phyloP scores from a whole-genome alignment of 2,888 invertebrate genomes.

The Isoperla grammatica region DNA sequence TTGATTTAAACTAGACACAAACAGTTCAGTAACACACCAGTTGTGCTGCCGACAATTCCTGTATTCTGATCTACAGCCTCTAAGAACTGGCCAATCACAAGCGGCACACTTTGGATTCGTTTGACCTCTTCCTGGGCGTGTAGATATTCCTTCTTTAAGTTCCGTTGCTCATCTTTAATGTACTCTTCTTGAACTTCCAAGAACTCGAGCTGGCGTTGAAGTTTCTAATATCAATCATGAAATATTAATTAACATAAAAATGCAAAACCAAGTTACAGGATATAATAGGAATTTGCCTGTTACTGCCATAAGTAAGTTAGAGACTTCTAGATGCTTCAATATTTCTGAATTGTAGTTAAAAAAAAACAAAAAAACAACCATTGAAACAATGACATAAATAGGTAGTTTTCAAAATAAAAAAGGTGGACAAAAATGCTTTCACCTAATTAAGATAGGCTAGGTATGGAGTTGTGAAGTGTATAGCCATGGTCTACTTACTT shows the following conservation, averaged over 20 bases:
- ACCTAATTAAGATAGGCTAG: no score
- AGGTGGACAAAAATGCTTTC: no score
- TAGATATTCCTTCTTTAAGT: conserved; percentile 96
- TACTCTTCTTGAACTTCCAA: conserved; percentile 98
- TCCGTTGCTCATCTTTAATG: conserved; percentile 98
- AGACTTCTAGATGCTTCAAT: neutral
- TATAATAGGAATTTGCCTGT: neutral
- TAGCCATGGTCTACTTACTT: no score
- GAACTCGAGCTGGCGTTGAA: conserved; percentile 94
- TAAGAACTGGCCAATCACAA: conserved; percentile 98
- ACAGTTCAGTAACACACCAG: no score
- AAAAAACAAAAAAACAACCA: no score
- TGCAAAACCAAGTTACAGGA: neutral
- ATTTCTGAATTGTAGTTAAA: no score
- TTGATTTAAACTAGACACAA: no score
- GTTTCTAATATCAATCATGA: conserved; percentile 56
- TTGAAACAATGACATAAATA: no score
- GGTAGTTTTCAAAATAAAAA: no score
- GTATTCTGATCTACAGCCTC: conserved; percentile 99
- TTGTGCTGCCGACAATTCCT: conserved; percentile 98
- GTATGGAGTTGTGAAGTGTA: no score
- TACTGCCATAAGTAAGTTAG: neutral
- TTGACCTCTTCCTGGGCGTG: conserved; percentile 99
- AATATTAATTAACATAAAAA: conserved; percentile 2
- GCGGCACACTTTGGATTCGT: conserved; percentile 96